Percentiles rank a stretch among this genome's conserved stretches.
Conservation (phyloP, 2,888 invertebrate genomes). For the Odontomyia ornata region DNA sequence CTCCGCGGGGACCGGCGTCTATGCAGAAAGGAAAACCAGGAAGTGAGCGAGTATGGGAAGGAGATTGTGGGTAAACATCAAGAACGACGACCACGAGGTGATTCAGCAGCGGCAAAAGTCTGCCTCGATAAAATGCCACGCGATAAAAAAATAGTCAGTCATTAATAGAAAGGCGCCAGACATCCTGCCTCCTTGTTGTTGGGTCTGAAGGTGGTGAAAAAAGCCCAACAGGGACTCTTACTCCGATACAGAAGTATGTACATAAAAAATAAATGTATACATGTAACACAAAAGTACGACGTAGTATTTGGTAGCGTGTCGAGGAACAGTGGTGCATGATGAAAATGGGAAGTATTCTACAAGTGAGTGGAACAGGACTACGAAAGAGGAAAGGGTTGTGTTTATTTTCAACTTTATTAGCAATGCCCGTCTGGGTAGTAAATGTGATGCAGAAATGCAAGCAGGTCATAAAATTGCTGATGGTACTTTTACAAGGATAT, state of each 20-base stretch:
- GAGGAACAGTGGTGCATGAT: neutral
- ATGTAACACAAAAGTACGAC: neutral
- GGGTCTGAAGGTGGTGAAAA: neutral
- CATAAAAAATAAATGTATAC: neutral
- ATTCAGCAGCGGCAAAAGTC: conserved; percentile 19
- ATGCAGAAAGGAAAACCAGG: too few species aligned
- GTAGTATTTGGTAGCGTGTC: neutral
- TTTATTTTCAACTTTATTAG: too few species aligned
- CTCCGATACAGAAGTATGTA: neutral
- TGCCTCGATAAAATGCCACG: conserved; percentile 12
- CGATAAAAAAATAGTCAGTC: conserved; percentile 36
- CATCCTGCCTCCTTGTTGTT: conserved; percentile 46
- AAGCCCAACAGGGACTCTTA: neutral
- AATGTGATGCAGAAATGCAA: too few species aligned
- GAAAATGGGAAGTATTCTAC: neutral
- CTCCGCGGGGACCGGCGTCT: neutral
- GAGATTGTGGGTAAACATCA: too few species aligned
- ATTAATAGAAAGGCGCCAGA: conserved; percentile 50
- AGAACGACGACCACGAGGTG: neutral
- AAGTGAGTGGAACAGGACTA: neutral
- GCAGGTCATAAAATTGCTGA: too few species aligned
- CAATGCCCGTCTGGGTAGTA: too few species aligned
- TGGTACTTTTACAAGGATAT: too few species aligned
- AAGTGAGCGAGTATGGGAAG: too few species aligned
- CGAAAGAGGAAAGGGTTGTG: too few species aligned